These are phyloP conservation scores for Tragelaphus strepsiceros DNA, from an alignment of 2,113 vertebrate genomes.

Conservation along the genomic window DNA sequence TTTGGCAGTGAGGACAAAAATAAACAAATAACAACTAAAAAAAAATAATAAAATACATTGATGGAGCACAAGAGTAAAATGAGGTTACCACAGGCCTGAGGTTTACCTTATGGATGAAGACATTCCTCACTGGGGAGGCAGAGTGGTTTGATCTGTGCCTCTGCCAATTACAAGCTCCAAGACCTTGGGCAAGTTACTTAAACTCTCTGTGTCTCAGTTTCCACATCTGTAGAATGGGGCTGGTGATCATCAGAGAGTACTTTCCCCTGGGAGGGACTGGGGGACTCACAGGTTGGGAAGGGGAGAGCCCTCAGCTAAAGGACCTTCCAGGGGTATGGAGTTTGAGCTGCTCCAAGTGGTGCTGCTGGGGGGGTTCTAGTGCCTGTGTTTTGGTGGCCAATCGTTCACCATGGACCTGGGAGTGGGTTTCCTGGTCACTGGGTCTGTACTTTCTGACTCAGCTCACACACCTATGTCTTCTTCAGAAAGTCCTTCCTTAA, in stretches of 20 bases:
- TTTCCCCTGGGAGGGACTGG: not conserved
- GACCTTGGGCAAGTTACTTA: not conserved
- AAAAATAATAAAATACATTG: not conserved
- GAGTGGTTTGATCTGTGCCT: not conserved
- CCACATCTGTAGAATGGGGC: not conserved
- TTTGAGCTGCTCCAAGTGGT: fast-evolving
- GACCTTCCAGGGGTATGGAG: not conserved
- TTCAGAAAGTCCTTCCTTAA: not conserved
- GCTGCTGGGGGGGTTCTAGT: fast-evolving
- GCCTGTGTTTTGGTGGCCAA: fast-evolving
- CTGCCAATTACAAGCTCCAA: not conserved
- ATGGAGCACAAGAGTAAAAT: not conserved
- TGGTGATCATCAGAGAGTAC: not conserved
- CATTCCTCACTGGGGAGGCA: not conserved
- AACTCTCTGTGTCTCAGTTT: not conserved
- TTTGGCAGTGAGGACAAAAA: not conserved
- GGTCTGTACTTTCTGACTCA: not conserved
- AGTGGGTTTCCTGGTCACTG: not conserved
- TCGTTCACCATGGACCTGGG: not conserved
- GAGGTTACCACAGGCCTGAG: not conserved
- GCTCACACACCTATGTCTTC: not conserved
- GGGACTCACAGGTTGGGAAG: not conserved
- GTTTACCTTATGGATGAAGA: not conserved
- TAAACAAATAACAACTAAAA: not conserved
- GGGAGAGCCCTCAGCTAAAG: not conserved